Evolutionary conservation across 2,113 vertebrate species (phyloP).

Genomic region (Struthidea cinerea): DNA sequence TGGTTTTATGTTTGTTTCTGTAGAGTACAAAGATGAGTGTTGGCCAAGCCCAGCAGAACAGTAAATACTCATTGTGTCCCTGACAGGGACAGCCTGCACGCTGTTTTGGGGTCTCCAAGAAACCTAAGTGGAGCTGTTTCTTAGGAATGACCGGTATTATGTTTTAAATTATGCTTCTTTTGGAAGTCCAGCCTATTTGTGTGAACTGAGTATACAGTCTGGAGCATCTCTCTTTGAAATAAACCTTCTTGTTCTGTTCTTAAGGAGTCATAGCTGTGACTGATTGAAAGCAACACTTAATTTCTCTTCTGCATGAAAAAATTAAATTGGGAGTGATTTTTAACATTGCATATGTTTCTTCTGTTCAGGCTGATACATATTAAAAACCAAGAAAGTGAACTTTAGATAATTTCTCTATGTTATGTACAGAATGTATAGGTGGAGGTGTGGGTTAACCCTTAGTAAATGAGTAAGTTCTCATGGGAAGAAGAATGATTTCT

Average conservation of each 20-base stretch:
- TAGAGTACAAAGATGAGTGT: neutral
- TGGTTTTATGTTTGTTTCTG: neutral
- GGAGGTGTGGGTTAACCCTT: neutral
- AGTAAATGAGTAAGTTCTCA: neutral
- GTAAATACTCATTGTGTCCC: neutral
- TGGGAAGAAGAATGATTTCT: neutral
- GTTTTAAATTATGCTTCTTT: neutral
- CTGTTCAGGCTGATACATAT: neutral
- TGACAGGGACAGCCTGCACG: neutral
- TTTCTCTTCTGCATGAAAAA: neutral
- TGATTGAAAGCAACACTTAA: neutral
- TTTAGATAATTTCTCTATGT: neutral
- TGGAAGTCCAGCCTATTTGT: neutral
- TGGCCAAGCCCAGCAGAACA: neutral
- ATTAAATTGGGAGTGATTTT: neutral
- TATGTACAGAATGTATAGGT: neutral
- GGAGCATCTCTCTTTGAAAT: neutral
- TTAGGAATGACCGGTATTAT: neutral
- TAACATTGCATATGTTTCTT: neutral
- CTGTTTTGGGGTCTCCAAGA: neutral
- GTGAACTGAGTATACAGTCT: neutral
- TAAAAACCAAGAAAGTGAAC: neutral
- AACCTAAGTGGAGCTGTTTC: neutral
- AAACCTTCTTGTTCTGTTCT: neutral
- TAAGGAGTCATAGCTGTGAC: neutral